Evolutionary conservation across 1,140 invertebrate species (phyloP).

Genomic region (Muscidifurax raptorellus): DNA sequence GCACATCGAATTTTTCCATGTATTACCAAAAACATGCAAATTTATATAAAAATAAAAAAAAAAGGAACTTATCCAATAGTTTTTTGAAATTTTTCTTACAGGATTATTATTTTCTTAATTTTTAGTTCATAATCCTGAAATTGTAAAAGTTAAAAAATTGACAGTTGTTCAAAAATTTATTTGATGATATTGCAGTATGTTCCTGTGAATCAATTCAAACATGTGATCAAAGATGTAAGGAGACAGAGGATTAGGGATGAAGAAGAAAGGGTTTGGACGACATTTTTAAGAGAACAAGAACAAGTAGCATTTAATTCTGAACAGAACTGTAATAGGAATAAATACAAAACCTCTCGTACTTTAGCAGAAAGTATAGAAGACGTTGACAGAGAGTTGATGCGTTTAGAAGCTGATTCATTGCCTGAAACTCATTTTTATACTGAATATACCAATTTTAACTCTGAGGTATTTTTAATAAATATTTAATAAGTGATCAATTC

Average conservation of each 20-base stretch:
- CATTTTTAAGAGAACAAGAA: constrained; percentile 65
- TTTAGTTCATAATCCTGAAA: too few species aligned
- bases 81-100: too few species aligned
- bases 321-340: background rate
- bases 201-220: constrained; percentile 67
- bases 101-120: background rate
- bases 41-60: background rate
- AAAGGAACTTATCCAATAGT: background rate
- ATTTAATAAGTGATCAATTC: background rate
- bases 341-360: constrained; percentile 34
- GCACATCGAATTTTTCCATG: background rate
- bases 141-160: background rate
- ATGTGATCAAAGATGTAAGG: constrained; percentile 67
- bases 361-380: constrained; percentile 57
- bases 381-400: constrained; percentile 62
- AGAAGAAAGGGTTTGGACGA: constrained; percentile 65
- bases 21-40: background rate
- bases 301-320: constrained; percentile 32
- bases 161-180: background rate
- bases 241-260: constrained; percentile 63
- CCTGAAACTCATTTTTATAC: constrained; percentile 49
- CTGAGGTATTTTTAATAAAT: background rate
- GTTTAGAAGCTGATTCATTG: constrained; percentile 59
- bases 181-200: constrained; percentile 61
- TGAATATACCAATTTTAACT: background rate